Evolutionary conservation across 2,888 invertebrate species (phyloP).

Genomic region (Capitulum mitella): DNA sequence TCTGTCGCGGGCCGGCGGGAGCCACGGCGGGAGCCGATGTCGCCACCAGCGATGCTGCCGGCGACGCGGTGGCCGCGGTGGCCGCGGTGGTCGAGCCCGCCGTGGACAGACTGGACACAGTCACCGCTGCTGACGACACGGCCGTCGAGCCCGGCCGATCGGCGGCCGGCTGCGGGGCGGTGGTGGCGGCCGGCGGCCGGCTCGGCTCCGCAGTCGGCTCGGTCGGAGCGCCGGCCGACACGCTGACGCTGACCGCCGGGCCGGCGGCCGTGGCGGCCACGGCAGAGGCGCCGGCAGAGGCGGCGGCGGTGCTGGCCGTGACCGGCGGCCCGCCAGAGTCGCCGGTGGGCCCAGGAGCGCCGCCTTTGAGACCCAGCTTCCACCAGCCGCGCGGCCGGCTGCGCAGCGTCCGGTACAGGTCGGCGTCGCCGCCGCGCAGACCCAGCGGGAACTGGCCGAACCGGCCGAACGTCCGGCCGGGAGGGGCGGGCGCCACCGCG

Average conservation of each 20-base stretch:
- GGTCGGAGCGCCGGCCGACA: no score
- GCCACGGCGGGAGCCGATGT: no score
- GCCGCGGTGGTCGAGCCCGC: not conserved
- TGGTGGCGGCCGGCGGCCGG: no score
- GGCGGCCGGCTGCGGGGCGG: no score
- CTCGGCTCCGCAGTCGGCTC: no score
- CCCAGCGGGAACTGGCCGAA: constrained; percentile 56
- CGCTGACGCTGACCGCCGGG: not conserved
- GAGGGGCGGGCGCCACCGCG: constrained; percentile 31
- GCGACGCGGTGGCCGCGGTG: not conserved
- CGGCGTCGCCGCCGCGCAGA: constrained; percentile 41
- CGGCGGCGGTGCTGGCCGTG: not conserved
- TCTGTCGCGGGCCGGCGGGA: no score
- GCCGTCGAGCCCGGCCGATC: no score
- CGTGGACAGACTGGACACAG: not conserved
- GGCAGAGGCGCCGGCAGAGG: no score
- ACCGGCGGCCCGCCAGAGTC: no score
- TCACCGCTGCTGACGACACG: not conserved
- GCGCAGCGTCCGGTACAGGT: not conserved
- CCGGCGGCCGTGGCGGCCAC: not conserved
- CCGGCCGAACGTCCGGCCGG: constrained; percentile 46
- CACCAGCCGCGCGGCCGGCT: constrained; percentile 16
- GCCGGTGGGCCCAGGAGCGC: no score
- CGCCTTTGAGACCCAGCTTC: constrained; percentile 11
- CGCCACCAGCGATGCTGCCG: constrained; percentile 27